Base-by-base conservation (phyloP, 2,888 invertebrate genomes). In the Cataglyphis rosenhaueri region DNA sequence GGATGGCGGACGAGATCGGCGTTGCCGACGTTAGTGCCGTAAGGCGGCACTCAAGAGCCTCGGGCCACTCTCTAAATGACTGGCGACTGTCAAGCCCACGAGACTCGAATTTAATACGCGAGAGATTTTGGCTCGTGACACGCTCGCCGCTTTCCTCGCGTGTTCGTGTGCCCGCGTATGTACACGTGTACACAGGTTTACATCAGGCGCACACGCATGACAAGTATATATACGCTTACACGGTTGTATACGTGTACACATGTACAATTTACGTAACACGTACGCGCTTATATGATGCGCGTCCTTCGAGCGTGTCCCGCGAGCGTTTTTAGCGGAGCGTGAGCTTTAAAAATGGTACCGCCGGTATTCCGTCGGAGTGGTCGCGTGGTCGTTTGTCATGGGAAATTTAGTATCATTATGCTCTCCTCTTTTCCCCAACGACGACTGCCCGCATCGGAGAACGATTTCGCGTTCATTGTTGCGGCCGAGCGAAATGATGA, bases 21-120 rank as follows among this genome's bases (percentile, higher is more conserved):
- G 82, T 84, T 85, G 83, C 82, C 83, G 57, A 32, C 41, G 89
- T 87, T 89, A 89, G 89, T 89, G 86, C 90, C 88, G 88, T 89
- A 89, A 87, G 90, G 64, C 84, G 79, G 21, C 76, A 48, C 81
- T 88, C 84, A 62, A 86, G 88, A 82, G 71, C 88, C 89, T 88
- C 74, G 86, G 83, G 82, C 86, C 68, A 86, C 71, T 57, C 70
- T 81, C 76, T 44, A 65, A 62, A 81, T 65, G 82, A 81, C 85
- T 61, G 65, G 84, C 74, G 64, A 85, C 81, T 78, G 84, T 82
- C 87, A 70, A 38, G 66, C 52, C 66, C 84, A 82, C 70, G 62
- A 68, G 81, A 66, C 76, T 70, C 41, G 74, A 84, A 84, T 74
- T 84, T 88, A 84, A 86, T 70, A 75, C 61, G 65, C 71, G 71